Conservation (phyloP, 1,140 invertebrate genomes). For the Hyposmocoma kahamanoa region DNA sequence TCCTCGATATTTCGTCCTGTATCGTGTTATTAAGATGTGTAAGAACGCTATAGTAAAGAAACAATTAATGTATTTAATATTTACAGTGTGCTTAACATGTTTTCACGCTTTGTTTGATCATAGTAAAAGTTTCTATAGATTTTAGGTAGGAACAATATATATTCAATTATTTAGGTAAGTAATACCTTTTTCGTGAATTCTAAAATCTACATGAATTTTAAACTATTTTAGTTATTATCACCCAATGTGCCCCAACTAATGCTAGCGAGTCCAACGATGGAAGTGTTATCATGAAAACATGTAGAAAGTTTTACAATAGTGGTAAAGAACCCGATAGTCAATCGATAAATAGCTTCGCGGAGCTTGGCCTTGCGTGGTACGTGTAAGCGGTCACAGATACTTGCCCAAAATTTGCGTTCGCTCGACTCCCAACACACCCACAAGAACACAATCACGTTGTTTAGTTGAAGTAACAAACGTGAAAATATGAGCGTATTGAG, state of each 20-base stretch:
- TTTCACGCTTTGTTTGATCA: conserved; percentile 36
- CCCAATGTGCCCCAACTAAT: not conserved
- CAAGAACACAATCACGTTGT: not conserved
- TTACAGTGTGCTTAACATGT: conserved; percentile 55
- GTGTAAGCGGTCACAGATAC: conserved; percentile 69
- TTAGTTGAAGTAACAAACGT: conserved; percentile 5
- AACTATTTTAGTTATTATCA: too few species aligned
- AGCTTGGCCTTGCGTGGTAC: conserved; percentile 67
- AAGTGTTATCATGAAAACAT: conserved; percentile 51
- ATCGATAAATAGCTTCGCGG: conserved; percentile 59
- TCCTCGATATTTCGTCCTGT: too few species aligned
- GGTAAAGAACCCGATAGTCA: conserved; percentile 57
- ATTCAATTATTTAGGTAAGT: not conserved
- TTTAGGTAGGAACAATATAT: conserved; percentile 3
- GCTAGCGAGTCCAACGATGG: not conserved
- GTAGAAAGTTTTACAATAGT: conserved; percentile 41
- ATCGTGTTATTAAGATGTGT: too few species aligned
- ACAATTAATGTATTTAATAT: too few species aligned
- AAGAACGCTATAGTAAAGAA: too few species aligned
- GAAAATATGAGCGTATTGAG: conserved; percentile 15
- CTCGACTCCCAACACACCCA: conserved; percentile 29
- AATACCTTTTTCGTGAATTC: not conserved
- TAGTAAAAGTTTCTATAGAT: too few species aligned
- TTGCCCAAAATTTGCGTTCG: conserved; percentile 48
- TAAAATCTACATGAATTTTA: conserved; percentile 1